Percentiles rank a stretch among this genome's conserved stretches.
Evolutionary conservation across 1,140 invertebrate genomes (phyloP).

Genomic region (Berghia stephanieae): DNA sequence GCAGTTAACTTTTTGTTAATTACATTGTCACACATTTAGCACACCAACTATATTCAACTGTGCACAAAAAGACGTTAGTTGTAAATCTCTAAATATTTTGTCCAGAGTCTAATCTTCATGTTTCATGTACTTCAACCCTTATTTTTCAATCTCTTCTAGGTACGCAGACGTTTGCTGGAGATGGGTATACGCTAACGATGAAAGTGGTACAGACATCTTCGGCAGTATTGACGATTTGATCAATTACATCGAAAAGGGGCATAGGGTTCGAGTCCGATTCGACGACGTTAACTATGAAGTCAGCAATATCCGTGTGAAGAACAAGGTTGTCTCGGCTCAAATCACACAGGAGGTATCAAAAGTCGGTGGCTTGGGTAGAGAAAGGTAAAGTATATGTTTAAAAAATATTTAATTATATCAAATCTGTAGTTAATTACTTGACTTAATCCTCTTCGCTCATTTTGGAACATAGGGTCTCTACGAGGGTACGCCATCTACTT

Average conservation of each 20-base stretch:
- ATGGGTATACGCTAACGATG: constrained; percentile 27
- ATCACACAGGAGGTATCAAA: constrained; percentile 28
- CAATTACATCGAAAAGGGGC: constrained; percentile 19
- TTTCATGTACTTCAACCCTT: no score
- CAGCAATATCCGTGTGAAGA: constrained; percentile 34
- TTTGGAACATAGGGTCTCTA: no score
- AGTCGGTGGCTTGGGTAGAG: constrained; percentile 2
- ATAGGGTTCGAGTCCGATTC: constrained; percentile 29
- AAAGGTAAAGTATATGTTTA: constrained; percentile 6
- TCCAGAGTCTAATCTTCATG: no score
- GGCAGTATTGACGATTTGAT: constrained; percentile 24
- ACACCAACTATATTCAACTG: no score
- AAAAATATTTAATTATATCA: neutral
- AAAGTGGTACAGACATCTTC: constrained; percentile 18
- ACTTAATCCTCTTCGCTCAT: no score
- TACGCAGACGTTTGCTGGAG: constrained; percentile 39
- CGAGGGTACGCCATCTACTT: no score
- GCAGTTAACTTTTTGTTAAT: no score
- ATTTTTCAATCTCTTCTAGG: no score
- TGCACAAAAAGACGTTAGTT: no score
- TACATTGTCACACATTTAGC: no score
- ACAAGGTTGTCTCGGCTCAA: constrained; percentile 27
- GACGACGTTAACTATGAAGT: constrained; percentile 33
- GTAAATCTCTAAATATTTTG: no score
- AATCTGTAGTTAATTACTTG: neutral